Base-by-base conservation (phyloP, 2,113 vertebrate genomes). In the Catagonus wagneri region DNA sequence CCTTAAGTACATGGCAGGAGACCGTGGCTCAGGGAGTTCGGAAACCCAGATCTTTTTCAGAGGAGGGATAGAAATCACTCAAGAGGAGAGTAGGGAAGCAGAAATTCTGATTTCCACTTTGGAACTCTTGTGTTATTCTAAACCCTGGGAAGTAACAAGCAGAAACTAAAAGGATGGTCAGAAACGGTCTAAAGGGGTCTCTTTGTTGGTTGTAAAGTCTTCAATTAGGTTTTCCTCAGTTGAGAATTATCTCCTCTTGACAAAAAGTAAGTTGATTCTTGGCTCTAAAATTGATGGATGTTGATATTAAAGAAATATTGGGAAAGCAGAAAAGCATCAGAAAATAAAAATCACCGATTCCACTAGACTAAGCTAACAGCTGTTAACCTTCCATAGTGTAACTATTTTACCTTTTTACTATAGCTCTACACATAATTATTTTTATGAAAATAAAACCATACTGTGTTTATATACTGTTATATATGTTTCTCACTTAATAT, bases 241-340 rank as follows among this genome's bases (percentile, higher is more conserved):
- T 86, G 56, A 84, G 4, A n/a, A 79, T 5, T 23, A 52, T 52
- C 34, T 92, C 83, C 23, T 80, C 34, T 81, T 36, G 39, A 44
- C 22, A 78, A 87, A 90, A 88, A 83, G 65, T 32, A 50, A 69
- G 34, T 44, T 80, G 36, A 81, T 79, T 66, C 83, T 27, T 89
- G 50, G 72, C 25, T 66, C 20, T 12, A 66, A 83, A 75, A 60
- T 16, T 65, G 7, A 52, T 36, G 17, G 52, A 13, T 83, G 27
- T 36, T 74, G 29, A 90, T 83, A 90, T 83, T 93, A 85, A 50
- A 75, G 32, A 87, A 94, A 90, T 60, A 19, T 93, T 86, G 25
- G 86, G 17, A 76, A 72, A 75, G 22, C 15, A 89, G 23, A 61
- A 90, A 94, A 72, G 56, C 12, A 60, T 25, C 23, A 95, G 36